Conservation (phyloP, 2,888 invertebrate genomes). For the Ormyrus rosae region DNA sequence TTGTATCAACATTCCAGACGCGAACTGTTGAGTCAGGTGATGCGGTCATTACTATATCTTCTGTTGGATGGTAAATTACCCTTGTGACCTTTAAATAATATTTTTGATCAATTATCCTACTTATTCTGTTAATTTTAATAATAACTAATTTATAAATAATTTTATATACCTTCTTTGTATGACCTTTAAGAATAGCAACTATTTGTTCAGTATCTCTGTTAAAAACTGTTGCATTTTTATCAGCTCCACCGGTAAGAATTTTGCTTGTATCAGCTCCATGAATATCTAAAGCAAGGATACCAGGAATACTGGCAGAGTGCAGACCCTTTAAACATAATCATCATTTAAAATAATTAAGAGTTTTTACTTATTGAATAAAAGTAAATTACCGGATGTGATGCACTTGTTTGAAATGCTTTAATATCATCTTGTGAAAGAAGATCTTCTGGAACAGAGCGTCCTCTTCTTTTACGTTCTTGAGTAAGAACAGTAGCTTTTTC, state of each 20-base stretch:
- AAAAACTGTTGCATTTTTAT: constrained; percentile 98
- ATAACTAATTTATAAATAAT: neutral
- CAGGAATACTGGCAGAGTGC: constrained; percentile 97
- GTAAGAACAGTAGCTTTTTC: constrained; percentile 97
- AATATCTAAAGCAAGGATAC: constrained; percentile 96
- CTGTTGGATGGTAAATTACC: constrained; percentile 97
- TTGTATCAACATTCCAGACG: constrained; percentile 95
- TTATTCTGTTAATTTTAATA: too few species aligned
- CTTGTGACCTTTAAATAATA: constrained; percentile 80
- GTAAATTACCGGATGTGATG: constrained; percentile 87
- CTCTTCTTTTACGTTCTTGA: constrained; percentile 96
- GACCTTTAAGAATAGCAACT: constrained; percentile 93
- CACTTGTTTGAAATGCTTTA: constrained; percentile 87
- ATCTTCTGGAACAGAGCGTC: constrained; percentile 96
- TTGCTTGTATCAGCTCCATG: constrained; percentile 94
- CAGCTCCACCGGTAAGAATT: constrained; percentile 97
- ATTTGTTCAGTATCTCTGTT: constrained; percentile 99
- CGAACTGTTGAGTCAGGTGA: constrained; percentile 96
- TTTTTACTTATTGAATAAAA: neutral
- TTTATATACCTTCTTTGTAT: constrained; percentile 86
- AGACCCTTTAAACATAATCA: constrained; percentile 82
- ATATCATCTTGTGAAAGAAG: constrained; percentile 93
- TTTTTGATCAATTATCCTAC: neutral
- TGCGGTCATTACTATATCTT: constrained; percentile 95
- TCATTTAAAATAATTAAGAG: constrained; percentile 24